Base-by-base conservation (phyloP, 1,140 invertebrate genomes). In the Procambarus clarkii region DNA sequence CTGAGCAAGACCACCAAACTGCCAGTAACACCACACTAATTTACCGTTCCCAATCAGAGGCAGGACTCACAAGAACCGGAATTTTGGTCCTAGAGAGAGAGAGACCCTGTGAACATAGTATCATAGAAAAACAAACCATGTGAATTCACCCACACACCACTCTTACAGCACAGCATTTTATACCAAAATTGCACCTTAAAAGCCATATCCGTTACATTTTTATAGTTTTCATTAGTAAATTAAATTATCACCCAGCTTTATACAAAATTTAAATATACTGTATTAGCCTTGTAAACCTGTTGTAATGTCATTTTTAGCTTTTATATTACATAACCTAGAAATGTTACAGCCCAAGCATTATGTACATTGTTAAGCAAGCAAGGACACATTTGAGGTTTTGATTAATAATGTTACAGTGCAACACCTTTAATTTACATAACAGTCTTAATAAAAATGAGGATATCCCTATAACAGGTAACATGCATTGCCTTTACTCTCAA, bases 31-130 rank as follows among this genome's bases (percentile, higher is more conserved):
- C 44, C 85, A 91, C 84, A 91, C 87, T 44, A 82, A 87, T 86
- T 91, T 91, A 91, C 90, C 90, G 90, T 91, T 86, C 90, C 90
- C 84, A 87, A 86, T 91, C 90, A 82, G 90, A 86, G 84, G 85
- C 84, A 77, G 90, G 79, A 82, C 84, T 74, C 77, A 86, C 90
- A 91, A 91, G 85, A 86, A 91, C 90, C 85, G 90, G 90, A 44
- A 91, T 91, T 91, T 82, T 91, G 84, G 90, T 91, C 90, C 90
- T 91, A 91, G 74, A 91, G 84, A 82, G 64, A 87, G 54, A 91
- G 71, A 87, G 58, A 91, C 89, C 82, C 83, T 60, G 69, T 74
- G 69, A 74, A 69, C 64, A 69, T 80, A 81, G 48, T 81, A 45
- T 54, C 79, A 21, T 74, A 21, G 46, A 13, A 54, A n/a, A n/a